Base-by-base conservation (phyloP, 2,888 invertebrate genomes). In the Mythimna pallens region DNA sequence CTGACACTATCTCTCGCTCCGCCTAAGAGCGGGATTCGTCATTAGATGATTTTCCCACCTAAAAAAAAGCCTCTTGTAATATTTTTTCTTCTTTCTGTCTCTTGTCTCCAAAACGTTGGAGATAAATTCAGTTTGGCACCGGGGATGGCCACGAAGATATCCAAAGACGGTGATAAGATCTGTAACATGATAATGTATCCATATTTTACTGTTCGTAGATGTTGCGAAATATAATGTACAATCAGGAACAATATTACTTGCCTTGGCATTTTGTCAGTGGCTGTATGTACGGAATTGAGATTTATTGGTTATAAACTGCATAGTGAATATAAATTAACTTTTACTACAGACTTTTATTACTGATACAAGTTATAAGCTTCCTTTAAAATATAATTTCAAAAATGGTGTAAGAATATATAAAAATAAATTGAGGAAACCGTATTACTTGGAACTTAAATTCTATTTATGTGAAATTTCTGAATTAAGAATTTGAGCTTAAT, bases 201-300 rank as follows among this genome's bases (percentile, higher is more conserved):
- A 25, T 14, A 14, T 55, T 55, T 25, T 14, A n/a, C n/a, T 3
- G n/a, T n/a, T n/a, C 3, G 10, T 54, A 54, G 20, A 55, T 12
- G 34, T 59, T 59, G n/a, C 4, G n/a, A 36, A 9, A 9, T 22
- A 65, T 65, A 22, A 20, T 22, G 64, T 17, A 65, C 10, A 14
- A 22, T 22, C 22, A 54, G 61, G 62, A 63, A 10, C 10, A 20
- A 43, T 22, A 17, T 17, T 14, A 43, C 25, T 62, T 8, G 22
- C 52, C 40, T 52, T 71, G 71, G 61, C 61, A 54, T 71, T 71
- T 52, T 52, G 40, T 43, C 17, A 43, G 8, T 43, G 61, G 8
- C 36, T 25, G 3, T 25, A 20, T 14, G 47, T 47, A 40, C 17
- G 40, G 52, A 52, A 57, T 70, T 43, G 20, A n/a, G 50, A 59